phyloP scores from a whole-genome alignment of 2,113 vertebrate species.

The Prochilodus magdalenae region DNA sequence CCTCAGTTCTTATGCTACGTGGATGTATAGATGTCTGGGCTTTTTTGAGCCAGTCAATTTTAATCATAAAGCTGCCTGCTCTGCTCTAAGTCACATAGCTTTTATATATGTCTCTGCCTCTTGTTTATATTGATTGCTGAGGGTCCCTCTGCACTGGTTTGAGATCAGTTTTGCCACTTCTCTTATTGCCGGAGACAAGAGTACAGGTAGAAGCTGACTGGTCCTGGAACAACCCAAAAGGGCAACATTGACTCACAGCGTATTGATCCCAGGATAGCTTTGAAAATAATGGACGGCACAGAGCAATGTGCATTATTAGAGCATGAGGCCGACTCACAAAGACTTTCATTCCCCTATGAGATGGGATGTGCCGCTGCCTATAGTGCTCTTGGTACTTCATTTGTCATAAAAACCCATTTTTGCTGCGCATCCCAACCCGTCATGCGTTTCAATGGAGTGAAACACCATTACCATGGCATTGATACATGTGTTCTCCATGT shows the following conservation, averaged over 20 bases:
- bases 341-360: constrained; percentile 26
- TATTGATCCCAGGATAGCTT: constrained; percentile 34
- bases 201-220: neutral
- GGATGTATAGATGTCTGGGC: constrained; percentile 60
- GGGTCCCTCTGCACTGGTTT: constrained; percentile 41
- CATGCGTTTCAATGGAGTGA: neutral
- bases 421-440: neutral
- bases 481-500: constrained; percentile 18
- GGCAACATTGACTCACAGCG: constrained; percentile 1
- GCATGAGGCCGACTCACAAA: neutral
- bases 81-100: constrained; percentile 54
- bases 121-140: constrained; percentile 40
- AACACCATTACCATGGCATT: constrained; percentile 6
- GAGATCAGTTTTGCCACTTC: constrained; percentile 28
- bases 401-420: constrained; percentile 3
- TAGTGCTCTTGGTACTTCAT: constrained; percentile 33
- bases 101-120: constrained; percentile 49
- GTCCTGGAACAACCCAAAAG: constrained; percentile 11
- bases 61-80: constrained; percentile 71
- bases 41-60: constrained; percentile 67
- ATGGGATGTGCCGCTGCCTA: constrained; percentile 26
- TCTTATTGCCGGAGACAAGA: constrained; percentile 16
- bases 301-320: constrained; percentile 24
- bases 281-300: constrained; percentile 13
- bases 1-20: constrained; percentile 64